phyloP scores from a whole-genome alignment of 2,888 invertebrate species.

The Cosmia pyralina region DNA sequence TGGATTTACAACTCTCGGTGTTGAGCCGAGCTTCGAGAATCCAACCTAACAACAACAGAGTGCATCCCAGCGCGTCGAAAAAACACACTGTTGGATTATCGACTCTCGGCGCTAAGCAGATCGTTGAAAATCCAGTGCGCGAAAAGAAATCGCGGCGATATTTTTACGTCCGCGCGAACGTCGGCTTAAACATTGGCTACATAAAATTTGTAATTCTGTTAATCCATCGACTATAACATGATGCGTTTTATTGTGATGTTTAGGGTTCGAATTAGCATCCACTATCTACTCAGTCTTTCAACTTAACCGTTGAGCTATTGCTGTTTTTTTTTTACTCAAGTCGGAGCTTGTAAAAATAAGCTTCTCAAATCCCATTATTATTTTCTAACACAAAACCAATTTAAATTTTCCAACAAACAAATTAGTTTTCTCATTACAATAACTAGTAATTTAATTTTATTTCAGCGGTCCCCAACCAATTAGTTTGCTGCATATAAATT shows the following conservation, averaged over 20 bases:
- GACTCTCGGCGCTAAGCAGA: no score
- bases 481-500: slow-evolving; percentile 3
- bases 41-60: no score
- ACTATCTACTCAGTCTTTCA: background rate
- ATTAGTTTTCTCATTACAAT: slow-evolving; percentile 32
- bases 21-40: no score
- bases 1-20: no score
- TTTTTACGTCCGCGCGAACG: no score
- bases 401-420: slow-evolving; percentile 30
- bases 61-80: no score
- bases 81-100: no score
- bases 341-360: background rate
- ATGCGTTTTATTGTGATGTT: background rate
- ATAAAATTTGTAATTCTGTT: no score
- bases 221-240: background rate
- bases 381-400: slow-evolving; percentile 12
- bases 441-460: slow-evolving; percentile 31
- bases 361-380: slow-evolving; percentile 9
- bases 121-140: no score
- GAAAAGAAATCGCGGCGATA: no score
- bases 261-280: background rate
- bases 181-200: no score
- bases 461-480: slow-evolving; percentile 1
- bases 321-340: background rate
- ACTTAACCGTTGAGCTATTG: background rate